These are phyloP conservation scores for Trochalopteron elliotii DNA, from an alignment of 2,113 vertebrate species.

Conservation along the genomic window DNA sequence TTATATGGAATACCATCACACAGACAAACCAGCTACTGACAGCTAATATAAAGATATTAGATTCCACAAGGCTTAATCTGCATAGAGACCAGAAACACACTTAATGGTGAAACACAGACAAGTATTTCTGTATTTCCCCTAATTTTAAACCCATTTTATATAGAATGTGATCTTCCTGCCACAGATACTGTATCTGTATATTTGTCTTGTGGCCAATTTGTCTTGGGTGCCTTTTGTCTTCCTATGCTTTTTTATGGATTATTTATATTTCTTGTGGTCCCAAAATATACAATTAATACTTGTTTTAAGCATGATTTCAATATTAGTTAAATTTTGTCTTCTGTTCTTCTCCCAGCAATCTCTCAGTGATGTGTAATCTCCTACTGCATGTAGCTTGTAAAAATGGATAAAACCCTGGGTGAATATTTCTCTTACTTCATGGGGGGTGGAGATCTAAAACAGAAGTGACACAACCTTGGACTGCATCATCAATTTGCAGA, in stretches of 20 bases:
- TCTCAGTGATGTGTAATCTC: neutral
- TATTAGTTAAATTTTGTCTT: neutral
- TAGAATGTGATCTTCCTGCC: neutral
- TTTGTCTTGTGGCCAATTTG: neutral
- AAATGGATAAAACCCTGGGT: neutral
- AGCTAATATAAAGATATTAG: slow-evolving; percentile 58
- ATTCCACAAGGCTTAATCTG: slow-evolving; percentile 55
- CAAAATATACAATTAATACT: neutral
- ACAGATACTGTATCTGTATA: neutral
- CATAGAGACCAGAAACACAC: slow-evolving; percentile 61
- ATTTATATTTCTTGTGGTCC: neutral
- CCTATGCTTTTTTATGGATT: neutral
- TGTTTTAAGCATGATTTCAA: neutral
- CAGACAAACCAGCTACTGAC: slow-evolving; percentile 62
- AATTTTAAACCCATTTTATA: neutral
- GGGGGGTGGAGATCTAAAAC: neutral
- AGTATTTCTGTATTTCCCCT: slow-evolving; percentile 23
- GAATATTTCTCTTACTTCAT: neutral
- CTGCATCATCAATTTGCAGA: neutral
- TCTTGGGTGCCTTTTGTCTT: neutral
- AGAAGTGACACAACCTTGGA: neutral
- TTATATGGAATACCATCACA: slow-evolving; percentile 67
- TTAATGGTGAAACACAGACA: slow-evolving; percentile 14
- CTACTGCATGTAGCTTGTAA: neutral
- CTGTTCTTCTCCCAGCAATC: neutral